Conservation (phyloP, 1,140 invertebrate genomes). For the Argopecten irradians region DNA sequence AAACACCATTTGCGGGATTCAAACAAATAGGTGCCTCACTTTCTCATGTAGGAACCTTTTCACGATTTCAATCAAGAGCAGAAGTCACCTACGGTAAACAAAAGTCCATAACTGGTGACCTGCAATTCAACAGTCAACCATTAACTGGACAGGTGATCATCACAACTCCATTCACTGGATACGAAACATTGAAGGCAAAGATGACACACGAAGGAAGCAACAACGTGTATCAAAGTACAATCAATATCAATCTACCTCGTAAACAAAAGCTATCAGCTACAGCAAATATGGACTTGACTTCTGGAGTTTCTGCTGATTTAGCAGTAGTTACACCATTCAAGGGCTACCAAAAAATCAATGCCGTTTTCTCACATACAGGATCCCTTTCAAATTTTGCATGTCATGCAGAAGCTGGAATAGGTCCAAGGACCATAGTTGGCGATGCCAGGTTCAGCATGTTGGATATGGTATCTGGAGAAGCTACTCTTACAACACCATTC, state of each 20-base stretch:
- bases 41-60: not conserved
- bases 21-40: slow-evolving; percentile 33
- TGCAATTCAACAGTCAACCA: slow-evolving; percentile 51
- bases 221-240: too few species aligned
- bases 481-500: too few species aligned
- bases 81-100: slow-evolving; percentile 44
- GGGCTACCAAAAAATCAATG: slow-evolving; percentile 36
- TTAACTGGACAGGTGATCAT: slow-evolving; percentile 41
- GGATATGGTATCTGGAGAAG: too few species aligned
- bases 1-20: slow-evolving; percentile 51
- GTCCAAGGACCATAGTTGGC: slow-evolving; percentile 25
- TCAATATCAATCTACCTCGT: too few species aligned
- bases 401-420: too few species aligned
- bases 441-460: slow-evolving; percentile 7
- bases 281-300: slow-evolving; percentile 40
- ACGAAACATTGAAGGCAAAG: not conserved
- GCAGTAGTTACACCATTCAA: slow-evolving; percentile 49
- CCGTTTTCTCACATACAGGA: slow-evolving; percentile 37
- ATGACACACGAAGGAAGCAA: too few species aligned
- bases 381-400: slow-evolving; percentile 33
- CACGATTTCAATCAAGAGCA: slow-evolving; percentile 29
- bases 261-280: too few species aligned
- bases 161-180: slow-evolving; percentile 53
- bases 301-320: slow-evolving; percentile 26
- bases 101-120: slow-evolving; percentile 58